Evolutionary conservation across 2,113 vertebrate genomes (phyloP).

Genomic region (Hymenochirus boettgeri): DNA sequence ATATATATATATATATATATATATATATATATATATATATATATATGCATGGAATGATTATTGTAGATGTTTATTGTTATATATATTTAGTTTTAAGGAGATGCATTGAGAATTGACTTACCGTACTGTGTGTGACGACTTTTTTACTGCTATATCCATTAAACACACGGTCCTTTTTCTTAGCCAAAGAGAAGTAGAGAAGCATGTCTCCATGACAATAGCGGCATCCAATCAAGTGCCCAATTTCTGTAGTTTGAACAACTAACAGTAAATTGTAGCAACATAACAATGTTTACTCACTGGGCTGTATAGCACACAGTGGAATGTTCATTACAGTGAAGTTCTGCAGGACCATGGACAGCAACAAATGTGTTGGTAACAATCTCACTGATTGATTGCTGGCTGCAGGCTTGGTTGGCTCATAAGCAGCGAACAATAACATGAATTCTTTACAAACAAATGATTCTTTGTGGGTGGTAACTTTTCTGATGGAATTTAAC

Average conservation of each 20-base stretch:
- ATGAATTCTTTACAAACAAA: too few relatives aligned
- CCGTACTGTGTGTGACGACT: background rate
- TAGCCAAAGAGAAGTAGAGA: background rate
- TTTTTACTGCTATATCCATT: background rate
- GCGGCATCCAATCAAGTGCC: background rate
- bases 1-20: conserved; percentile 5
- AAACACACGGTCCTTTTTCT: background rate
- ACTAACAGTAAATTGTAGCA: background rate
- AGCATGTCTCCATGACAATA: conserved; percentile 5
- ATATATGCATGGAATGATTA: too few relatives aligned
- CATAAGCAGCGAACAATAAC: too few relatives aligned
- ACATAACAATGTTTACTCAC: too few relatives aligned
- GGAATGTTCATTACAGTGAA: background rate
- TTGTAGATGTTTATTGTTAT: background rate
- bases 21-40: conserved; percentile 5
- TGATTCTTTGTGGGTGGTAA: too few relatives aligned
- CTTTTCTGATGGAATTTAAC: too few relatives aligned
- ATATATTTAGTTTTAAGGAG: background rate
- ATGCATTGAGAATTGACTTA: background rate
- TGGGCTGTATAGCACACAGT: background rate
- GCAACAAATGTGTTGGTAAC: conserved; percentile 1
- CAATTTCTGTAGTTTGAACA: background rate
- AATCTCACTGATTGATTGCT: background rate
- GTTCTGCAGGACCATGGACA: conserved; percentile 31
- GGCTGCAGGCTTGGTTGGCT: background rate